phyloP scores from a whole-genome alignment of 2,797 vertebrate genomes.

The Squalus acanthias region DNA sequence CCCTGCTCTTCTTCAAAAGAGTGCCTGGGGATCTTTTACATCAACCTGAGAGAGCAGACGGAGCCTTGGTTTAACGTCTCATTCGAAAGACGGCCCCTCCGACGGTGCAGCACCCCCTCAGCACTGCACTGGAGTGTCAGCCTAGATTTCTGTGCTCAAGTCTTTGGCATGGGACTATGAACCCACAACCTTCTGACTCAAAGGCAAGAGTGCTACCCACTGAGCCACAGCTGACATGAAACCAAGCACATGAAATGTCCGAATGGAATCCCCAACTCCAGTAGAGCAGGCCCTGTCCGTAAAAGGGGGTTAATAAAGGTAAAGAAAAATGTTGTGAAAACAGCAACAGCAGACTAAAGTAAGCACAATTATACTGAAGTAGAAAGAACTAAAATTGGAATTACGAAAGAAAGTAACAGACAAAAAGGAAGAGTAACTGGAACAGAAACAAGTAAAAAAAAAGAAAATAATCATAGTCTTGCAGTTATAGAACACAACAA shows the following conservation, averaged over 20 bases:
- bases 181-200: no score
- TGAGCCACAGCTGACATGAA: background rate
- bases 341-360: background rate
- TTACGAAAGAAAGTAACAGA: background rate
- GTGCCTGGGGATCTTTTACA: no score
- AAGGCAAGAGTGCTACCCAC: no score
- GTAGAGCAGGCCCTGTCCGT: background rate
- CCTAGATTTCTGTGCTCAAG: no score
- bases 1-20: no score
- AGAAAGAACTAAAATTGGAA: background rate
- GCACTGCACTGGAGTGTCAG: no score
- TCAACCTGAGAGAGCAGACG: no score
- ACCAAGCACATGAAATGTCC: background rate
- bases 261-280: background rate
- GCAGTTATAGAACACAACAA: background rate
- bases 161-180: no score
- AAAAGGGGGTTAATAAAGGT: background rate
- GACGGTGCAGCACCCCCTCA: no score
- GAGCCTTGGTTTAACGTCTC: no score
- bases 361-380: background rate
- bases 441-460: background rate
- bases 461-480: background rate
- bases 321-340: background rate
- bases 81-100: no score
- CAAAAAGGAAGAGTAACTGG: background rate